These are phyloP conservation scores for Monochamus saltuarius DNA, from an alignment of 1,140 invertebrate genomes.

Conservation along the genomic window DNA sequence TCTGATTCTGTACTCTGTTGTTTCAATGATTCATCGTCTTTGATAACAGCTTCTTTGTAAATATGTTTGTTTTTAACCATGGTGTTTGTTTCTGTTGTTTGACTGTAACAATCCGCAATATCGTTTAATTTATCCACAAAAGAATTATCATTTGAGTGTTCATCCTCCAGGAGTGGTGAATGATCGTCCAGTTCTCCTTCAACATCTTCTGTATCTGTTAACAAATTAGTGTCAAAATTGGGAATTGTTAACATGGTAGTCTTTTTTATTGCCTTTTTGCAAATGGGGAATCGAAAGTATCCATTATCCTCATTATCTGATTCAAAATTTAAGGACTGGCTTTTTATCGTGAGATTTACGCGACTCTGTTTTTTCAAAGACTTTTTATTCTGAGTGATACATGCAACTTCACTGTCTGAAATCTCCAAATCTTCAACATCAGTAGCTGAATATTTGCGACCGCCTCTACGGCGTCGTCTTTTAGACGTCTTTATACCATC, in stretches of 20 bases:
- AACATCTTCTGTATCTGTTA: conserved; percentile 39
- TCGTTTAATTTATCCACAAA: conserved; percentile 29
- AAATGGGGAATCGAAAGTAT: conserved; percentile 30
- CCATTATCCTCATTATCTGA: conserved; percentile 32
- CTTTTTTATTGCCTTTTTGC: conserved; percentile 26
- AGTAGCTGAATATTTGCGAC: conserved; percentile 48
- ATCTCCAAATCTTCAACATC: conserved; percentile 56
- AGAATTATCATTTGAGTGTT: conserved; percentile 16
- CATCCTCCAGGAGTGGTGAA: neutral
- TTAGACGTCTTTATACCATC: conserved; percentile 24
- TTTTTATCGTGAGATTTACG: conserved; percentile 5
- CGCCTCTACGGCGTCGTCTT: conserved; percentile 10
- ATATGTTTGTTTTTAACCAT: neutral
- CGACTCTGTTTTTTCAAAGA: conserved; percentile 11
- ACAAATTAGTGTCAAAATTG: conserved; percentile 27
- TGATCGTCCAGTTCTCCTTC: conserved; percentile 23
- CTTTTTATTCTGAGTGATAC: conserved; percentile 2
- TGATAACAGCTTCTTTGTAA: neutral
- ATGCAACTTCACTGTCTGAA: conserved; percentile 48
- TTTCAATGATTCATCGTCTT: conserved; percentile 1
- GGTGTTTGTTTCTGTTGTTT: conserved; percentile 16
- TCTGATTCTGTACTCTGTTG: conserved; percentile 22
- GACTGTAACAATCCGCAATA: conserved; percentile 24
- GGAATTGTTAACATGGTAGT: conserved; percentile 26
- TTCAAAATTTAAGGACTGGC: conserved; percentile 22